A percentile compares a stretch with the other conserved stretches of the same genome.
phyloP scores from a whole-genome alignment of 2,888 invertebrate genomes.

The Drosophila imparisetae region DNA sequence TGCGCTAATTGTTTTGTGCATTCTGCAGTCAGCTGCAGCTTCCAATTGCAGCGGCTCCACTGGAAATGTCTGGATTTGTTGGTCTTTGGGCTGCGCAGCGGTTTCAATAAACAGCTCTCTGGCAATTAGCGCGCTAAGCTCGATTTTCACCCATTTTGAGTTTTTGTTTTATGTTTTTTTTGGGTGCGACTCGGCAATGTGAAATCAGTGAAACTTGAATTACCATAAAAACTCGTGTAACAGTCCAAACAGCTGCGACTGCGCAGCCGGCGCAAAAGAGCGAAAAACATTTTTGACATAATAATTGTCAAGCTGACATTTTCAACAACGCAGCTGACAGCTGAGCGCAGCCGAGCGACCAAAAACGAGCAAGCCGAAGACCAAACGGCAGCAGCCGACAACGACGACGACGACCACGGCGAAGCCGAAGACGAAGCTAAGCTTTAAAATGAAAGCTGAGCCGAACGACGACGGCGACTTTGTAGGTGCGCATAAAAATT shows the following conservation, averaged over 20 bases:
- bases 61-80: slow-evolving; percentile 43
- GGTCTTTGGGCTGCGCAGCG: slow-evolving; percentile 16
- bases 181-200: slow-evolving; percentile 70
- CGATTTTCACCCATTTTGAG: slow-evolving; percentile 57
- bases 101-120: slow-evolving; percentile 10
- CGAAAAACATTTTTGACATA: slow-evolving; percentile 74
- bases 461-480: slow-evolving; percentile 47
- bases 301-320: slow-evolving; percentile 83
- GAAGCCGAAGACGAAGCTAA: slow-evolving; percentile 12
- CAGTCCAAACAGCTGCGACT: slow-evolving; percentile 74
- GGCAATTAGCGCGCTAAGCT: slow-evolving; percentile 72
- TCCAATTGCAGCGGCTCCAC: slow-evolving; percentile 21
- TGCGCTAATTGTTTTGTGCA: slow-evolving; percentile 75
- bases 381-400: slow-evolving; percentile 19
- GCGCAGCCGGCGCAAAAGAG: slow-evolving; percentile 64
- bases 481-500: slow-evolving; percentile 79
- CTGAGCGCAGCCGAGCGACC: slow-evolving; percentile 53
- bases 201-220: slow-evolving; percentile 80
- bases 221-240: slow-evolving; percentile 80
- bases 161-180: slow-evolving; percentile 39
- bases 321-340: slow-evolving; percentile 81
- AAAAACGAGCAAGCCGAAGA: slow-evolving; percentile 8
- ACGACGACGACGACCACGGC: slow-evolving; percentile 16
- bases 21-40: slow-evolving; percentile 40
- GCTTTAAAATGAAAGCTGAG: slow-evolving; percentile 67